phyloP scores from a whole-genome alignment of 64 coral and sea anemone genomes.

The Pachyseris speciosa region DNA sequence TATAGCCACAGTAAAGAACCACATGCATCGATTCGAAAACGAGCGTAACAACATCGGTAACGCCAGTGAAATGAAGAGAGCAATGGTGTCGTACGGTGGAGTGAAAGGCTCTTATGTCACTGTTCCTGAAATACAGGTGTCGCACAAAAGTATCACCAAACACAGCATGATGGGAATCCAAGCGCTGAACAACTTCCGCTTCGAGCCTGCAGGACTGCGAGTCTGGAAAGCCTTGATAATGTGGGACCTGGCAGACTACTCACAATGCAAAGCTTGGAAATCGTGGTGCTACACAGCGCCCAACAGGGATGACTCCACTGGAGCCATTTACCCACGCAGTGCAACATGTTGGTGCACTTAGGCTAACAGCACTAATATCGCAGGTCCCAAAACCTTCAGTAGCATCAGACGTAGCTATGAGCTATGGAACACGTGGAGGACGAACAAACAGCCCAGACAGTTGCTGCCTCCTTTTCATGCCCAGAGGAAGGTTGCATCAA shows the following conservation, averaged over 20 bases:
- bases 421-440: background rate
- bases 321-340: slow-evolving; percentile 38
- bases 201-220: slow-evolving; percentile 9
- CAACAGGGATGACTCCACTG: background rate
- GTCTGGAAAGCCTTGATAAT: slow-evolving; percentile 42
- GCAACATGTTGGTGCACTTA: slow-evolving; percentile 15
- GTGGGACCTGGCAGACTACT: slow-evolving; percentile 37
- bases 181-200: slow-evolving; percentile 34
- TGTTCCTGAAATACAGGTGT: background rate
- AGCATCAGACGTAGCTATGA: background rate
- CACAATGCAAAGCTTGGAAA: background rate
- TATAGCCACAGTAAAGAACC: slow-evolving; percentile 40
- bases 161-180: slow-evolving; percentile 1
- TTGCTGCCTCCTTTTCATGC: background rate
- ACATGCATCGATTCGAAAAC: slow-evolving; percentile 46
- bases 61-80: slow-evolving; percentile 4
- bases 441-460: background rate
- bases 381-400: background rate
- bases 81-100: slow-evolving; percentile 61
- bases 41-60: slow-evolving; percentile 45
- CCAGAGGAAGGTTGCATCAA: background rate
- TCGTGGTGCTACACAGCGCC: slow-evolving; percentile 13
- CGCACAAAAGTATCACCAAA: background rate
- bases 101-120: slow-evolving; percentile 28
- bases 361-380: too few relatives aligned